Percentiles rank a stretch among this genome's conserved stretches.
phyloP scores from a whole-genome alignment of 2,113 vertebrate genomes.

The Sylvietta virens region DNA sequence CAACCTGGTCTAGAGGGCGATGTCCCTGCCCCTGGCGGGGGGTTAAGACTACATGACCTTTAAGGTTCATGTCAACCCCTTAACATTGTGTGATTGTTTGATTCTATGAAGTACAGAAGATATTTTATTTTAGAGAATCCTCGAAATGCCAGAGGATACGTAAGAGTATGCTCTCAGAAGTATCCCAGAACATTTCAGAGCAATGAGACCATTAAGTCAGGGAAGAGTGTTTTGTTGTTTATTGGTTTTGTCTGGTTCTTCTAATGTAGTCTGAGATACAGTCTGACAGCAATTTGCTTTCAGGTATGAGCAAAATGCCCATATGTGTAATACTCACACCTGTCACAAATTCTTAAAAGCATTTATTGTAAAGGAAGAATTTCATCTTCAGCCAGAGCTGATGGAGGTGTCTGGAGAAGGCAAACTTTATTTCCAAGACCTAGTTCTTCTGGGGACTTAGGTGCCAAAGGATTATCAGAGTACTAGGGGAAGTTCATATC shows the following conservation, averaged over 20 bases:
- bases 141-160: neutral
- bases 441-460: neutral
- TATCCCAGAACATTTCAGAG: neutral
- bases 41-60: neutral
- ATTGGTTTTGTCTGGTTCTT: neutral
- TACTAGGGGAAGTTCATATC: neutral
- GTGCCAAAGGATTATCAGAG: neutral
- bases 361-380: neutral
- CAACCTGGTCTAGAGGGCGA: too few relatives aligned
- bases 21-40: accelerated
- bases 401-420: neutral
- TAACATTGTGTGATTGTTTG: neutral
- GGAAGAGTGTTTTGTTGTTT: neutral
- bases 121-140: neutral
- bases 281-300: neutral
- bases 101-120: neutral
- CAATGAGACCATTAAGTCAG: neutral
- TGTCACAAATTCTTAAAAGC: neutral
- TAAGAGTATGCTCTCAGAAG: neutral
- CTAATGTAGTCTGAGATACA: neutral
- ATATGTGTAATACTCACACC: neutral
- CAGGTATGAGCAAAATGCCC: neutral
- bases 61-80: neutral
- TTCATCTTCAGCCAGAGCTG: neutral
- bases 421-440: neutral